These are phyloP conservation scores for Drosophila busckii DNA, from an alignment of 1,140 invertebrate species.

Conservation along the genomic window DNA sequence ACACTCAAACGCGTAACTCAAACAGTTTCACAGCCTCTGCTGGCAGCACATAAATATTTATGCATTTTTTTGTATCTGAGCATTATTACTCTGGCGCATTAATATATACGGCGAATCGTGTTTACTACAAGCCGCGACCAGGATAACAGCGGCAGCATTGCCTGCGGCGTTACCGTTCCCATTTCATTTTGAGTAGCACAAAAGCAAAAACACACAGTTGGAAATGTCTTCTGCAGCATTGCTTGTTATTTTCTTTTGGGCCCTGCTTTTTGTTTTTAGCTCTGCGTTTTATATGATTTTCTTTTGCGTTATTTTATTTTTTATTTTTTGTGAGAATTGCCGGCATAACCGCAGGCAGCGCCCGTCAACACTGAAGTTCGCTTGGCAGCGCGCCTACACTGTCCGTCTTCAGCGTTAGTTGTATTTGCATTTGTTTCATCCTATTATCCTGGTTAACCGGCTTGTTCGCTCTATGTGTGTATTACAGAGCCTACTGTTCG, in stretches of 20 bases:
- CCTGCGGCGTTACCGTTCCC: conserved; percentile 41
- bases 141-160: conserved; percentile 11
- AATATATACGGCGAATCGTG: no score
- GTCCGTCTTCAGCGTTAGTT: conserved; percentile 6
- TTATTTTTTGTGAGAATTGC: conserved; percentile 33
- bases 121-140: no score
- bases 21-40: no score
- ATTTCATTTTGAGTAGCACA: conserved; percentile 43
- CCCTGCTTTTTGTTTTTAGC: no score
- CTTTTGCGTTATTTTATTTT: conserved; percentile 13
- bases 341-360: conserved; percentile 14
- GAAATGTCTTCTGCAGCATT: conserved; percentile 62
- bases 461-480: conserved; percentile 21
- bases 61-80: no score
- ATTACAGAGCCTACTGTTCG: background rate
- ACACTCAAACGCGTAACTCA: no score
- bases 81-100: no score
- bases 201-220: conserved; percentile 41
- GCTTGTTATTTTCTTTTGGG: no score
- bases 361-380: background rate
- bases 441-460: conserved; percentile 67
- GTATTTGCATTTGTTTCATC: conserved; percentile 68
- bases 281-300: conserved; percentile 29
- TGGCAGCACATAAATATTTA: no score
- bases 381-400: background rate